Conservation (phyloP, 2,888 invertebrate genomes). For the Alviniconcha strummeri region DNA sequence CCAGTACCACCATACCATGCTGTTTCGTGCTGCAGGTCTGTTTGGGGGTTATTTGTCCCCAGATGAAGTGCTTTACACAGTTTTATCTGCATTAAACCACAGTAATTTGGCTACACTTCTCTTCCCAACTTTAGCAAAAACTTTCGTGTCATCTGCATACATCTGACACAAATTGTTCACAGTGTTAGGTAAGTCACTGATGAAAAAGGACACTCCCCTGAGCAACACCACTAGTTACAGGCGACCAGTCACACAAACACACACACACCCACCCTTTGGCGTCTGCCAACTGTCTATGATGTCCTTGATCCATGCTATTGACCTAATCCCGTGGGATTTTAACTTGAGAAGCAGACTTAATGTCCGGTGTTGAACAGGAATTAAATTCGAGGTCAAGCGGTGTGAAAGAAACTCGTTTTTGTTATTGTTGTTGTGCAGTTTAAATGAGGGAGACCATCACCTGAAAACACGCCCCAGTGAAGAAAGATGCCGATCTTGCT, state of each 20-base stretch:
- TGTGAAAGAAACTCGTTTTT: too few relatives aligned
- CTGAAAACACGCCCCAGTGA: constrained; percentile 74
- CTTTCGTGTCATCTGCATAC: neutral
- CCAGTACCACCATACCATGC: neutral
- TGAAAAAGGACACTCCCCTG: neutral
- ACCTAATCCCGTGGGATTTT: neutral
- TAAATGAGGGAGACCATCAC: neutral
- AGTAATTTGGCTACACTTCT: neutral
- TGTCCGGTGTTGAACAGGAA: too few relatives aligned
- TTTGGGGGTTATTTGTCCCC: neutral
- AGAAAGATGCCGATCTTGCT: constrained; percentile 75
- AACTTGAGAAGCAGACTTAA: neutral
- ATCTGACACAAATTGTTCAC: neutral
- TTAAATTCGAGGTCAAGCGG: too few relatives aligned
- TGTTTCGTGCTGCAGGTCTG: neutral
- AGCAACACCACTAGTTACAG: neutral
- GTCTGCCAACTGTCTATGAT: neutral
- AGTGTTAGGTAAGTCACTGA: neutral
- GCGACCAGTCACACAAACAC: too few relatives aligned
- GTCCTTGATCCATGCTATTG: neutral
- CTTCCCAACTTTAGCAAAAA: neutral
- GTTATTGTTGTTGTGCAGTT: too few relatives aligned
- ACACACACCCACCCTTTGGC: neutral
- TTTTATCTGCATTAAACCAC: neutral
- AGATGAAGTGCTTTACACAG: neutral